These are phyloP conservation scores for Limnothrissa miodon DNA, from an alignment of 2,113 vertebrate species.

Conservation along the genomic window DNA sequence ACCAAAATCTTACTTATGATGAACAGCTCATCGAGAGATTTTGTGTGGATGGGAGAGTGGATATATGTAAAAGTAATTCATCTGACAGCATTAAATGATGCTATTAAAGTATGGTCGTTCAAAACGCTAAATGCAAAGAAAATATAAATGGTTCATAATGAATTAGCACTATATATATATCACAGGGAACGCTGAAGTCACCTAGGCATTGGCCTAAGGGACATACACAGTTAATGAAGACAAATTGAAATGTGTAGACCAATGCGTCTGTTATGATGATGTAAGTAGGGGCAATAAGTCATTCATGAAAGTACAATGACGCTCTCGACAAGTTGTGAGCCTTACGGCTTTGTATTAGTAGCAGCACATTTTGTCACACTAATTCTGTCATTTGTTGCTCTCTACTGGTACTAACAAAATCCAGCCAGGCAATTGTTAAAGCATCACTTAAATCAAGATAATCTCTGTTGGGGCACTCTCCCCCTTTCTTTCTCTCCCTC, in stretches of 20 bases:
- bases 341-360: neutral
- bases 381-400: neutral
- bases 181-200: neutral
- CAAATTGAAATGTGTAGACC: conserved; percentile 12
- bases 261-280: neutral
- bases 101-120: neutral
- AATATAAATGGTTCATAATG: neutral
- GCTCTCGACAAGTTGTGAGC: neutral
- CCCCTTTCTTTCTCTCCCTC: too few relatives aligned
- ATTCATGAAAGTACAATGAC: neutral
- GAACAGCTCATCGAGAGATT: neutral
- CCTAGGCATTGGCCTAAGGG: neutral
- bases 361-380: neutral
- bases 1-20: neutral
- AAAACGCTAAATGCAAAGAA: neutral
- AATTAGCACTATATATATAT: neutral
- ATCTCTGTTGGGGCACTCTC: too few relatives aligned
- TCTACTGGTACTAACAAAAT: neutral
- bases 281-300: neutral
- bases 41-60: neutral
- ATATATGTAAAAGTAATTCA: neutral
- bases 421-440: neutral
- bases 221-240: neutral
- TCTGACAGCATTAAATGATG: neutral
- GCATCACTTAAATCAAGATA: too few relatives aligned